Base-by-base conservation (phyloP, 2,797 vertebrate genomes). In the Coendou prehensilis region DNA sequence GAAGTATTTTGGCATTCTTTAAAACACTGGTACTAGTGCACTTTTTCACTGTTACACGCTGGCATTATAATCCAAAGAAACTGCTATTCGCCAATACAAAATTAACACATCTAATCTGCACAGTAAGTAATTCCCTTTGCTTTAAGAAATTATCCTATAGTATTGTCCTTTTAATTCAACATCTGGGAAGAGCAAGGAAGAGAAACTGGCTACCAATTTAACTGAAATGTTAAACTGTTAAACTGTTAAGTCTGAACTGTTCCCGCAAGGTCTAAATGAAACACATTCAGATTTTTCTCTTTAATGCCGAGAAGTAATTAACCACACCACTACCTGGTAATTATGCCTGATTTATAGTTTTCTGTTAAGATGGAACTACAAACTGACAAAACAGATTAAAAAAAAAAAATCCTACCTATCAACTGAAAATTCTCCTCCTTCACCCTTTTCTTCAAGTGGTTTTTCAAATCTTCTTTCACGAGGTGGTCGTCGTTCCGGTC, bases 391-490 rank as follows among this genome's bases (percentile, higher is more conserved):
- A 69, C 15, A 89, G 15, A 5, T 64, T n/a, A 52, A 18, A 18
- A 93, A 63, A 33, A 41, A 37, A 18, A 69, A 22, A 22, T 81
- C 98, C 99, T 98, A 99, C 99, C 99, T 99, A 97, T 99, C 99
- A 90, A 98, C 98, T 10, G 99, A 99, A 97, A 99, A 99, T 95
- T 99, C 99, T 96, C 99, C 99, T 93, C 99, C 99, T 97, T 99
- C 99, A 0, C 99, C 99, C 98, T 99, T 99, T 83, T 99, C 99
- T 97, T 99, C 99, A 2, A 98, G 92, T 5, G 99, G 99, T 95
- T 99, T 99, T 89, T 99, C 99, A 4, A 99, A 99, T 94, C 99
- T 99, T 99, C 99, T 99, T 97, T 99, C 99, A 0, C 99, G 99
- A n/a, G 99, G 99, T 96, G 99, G 99, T 98, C 99, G 99, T 98